A percentile compares a stretch with the other conserved stretches of the same genome.
These are phyloP conservation scores for Drosophila greeni DNA, from an alignment of 2,888 invertebrate genomes.

Conservation along the genomic window DNA sequence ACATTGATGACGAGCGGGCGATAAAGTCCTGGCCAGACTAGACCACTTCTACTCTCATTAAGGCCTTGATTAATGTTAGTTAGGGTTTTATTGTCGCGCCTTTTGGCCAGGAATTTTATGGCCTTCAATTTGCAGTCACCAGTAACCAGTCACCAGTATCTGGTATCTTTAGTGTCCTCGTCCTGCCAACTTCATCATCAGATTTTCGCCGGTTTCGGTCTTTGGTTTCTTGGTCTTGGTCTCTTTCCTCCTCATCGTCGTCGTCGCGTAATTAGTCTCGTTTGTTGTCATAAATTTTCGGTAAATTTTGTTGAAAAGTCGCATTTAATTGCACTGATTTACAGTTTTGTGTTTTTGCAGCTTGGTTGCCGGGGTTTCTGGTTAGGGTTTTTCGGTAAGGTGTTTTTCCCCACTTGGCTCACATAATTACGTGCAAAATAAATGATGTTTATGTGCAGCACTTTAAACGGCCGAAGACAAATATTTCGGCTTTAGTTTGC, in stretches of 20 bases:
- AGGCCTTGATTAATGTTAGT: constrained; percentile 60
- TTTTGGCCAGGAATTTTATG: constrained; percentile 44
- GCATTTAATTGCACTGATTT: constrained; percentile 72
- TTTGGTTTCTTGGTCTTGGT: constrained; percentile 14
- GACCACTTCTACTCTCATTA: constrained; percentile 36
- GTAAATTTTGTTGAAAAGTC: constrained; percentile 65
- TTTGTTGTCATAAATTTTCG: constrained; percentile 71
- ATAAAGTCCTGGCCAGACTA: constrained; percentile 35
- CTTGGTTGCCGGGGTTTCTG: constrained; percentile 21
- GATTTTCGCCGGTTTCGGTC: constrained; percentile 36
- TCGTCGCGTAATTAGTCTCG: constrained; percentile 57
- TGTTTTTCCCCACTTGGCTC: constrained; percentile 29
- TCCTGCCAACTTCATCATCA: constrained; percentile 37
- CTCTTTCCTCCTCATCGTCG: neutral
- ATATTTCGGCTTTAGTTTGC: constrained; percentile 47
- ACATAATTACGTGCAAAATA: constrained; percentile 68
- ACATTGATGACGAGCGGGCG: constrained; percentile 48
- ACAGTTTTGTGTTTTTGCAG: constrained; percentile 51
- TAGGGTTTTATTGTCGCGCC: constrained; percentile 48
- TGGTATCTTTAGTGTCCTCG: constrained; percentile 13
- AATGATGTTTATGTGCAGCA: constrained; percentile 55
- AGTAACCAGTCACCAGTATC: constrained; percentile 12
- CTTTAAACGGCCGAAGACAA: constrained; percentile 49
- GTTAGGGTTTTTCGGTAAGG: constrained; percentile 32
- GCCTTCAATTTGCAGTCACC: constrained; percentile 38